Conservation (phyloP, 2,797 vertebrate species). For the Malacoraja senta region DNA sequence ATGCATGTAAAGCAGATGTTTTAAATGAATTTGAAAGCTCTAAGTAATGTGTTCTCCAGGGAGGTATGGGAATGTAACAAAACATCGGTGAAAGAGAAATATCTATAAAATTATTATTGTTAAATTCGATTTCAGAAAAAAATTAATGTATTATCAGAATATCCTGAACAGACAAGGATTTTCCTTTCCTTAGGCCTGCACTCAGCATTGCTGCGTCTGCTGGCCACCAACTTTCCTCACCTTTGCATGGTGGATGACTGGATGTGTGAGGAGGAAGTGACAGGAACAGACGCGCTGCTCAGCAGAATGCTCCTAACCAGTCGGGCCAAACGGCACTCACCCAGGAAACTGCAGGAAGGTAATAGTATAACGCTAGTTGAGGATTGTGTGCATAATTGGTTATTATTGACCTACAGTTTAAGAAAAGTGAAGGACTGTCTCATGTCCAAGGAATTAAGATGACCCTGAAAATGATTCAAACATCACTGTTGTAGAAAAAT, state of each 20-base stretch:
- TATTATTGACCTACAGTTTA: neutral
- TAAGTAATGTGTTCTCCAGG: neutral
- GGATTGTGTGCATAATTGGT: neutral
- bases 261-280: conserved; percentile 95
- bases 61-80: neutral
- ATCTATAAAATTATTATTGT: neutral
- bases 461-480: neutral
- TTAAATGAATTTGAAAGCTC: neutral
- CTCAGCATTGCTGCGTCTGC: conserved; percentile 83
- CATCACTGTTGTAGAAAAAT: neutral
- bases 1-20: neutral
- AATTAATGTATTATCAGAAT: neutral
- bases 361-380: conserved; percentile 21
- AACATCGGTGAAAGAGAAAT: neutral
- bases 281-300: conserved; percentile 81
- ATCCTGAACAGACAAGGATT: neutral
- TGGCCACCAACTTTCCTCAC: conserved; percentile 94
- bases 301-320: conserved; percentile 85
- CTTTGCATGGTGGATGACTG: conserved; percentile 96
- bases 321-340: conserved; percentile 79
- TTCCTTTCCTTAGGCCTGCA: conserved; percentile 71
- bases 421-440: neutral
- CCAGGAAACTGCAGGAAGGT: conserved; percentile 86
- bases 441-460: neutral
- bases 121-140: neutral